Conservation (phyloP, 2,113 vertebrate genomes). For the Salvelinus fontinalis region DNA sequence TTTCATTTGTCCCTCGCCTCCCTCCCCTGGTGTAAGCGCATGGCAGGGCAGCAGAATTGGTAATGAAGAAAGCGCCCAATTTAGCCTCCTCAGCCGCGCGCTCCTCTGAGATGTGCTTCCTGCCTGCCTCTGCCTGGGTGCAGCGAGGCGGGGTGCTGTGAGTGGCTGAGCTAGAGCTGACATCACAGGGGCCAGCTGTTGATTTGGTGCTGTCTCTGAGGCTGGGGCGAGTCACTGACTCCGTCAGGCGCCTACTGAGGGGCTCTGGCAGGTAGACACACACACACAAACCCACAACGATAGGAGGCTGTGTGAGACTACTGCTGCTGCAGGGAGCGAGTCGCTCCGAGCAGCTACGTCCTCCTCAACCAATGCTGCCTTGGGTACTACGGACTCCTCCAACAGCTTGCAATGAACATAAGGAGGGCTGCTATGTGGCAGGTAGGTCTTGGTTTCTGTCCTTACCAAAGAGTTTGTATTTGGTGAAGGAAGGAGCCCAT, state of each 20-base stretch:
- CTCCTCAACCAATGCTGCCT: slow-evolving; percentile 61
- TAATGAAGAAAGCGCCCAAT: slow-evolving; percentile 76
- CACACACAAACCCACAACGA: not conserved
- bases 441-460: slow-evolving; percentile 69
- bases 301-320: not conserved
- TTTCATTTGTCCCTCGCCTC: slow-evolving; percentile 46
- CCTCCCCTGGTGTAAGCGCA: slow-evolving; percentile 33
- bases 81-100: slow-evolving; percentile 71
- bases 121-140: slow-evolving; percentile 47
- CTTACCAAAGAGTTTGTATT: not conserved
- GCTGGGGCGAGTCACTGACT: slow-evolving; percentile 62
- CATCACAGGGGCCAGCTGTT: slow-evolving; percentile 85
- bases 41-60: slow-evolving; percentile 73
- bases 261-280: slow-evolving; percentile 68
- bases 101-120: slow-evolving; percentile 27
- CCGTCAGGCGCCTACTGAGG: slow-evolving; percentile 64
- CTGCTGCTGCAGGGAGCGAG: slow-evolving; percentile 49
- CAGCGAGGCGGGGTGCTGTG: slow-evolving; percentile 56
- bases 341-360: slow-evolving; percentile 43
- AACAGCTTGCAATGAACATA: slow-evolving; percentile 54
- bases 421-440: slow-evolving; percentile 73
- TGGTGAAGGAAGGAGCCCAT: not conserved
- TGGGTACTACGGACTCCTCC: slow-evolving; percentile 73
- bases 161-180: slow-evolving; percentile 80
- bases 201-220: slow-evolving; percentile 81